Base-by-base conservation (phyloP, 92 coral and sea anemone genomes). In the Zoanthus gigantus region DNA sequence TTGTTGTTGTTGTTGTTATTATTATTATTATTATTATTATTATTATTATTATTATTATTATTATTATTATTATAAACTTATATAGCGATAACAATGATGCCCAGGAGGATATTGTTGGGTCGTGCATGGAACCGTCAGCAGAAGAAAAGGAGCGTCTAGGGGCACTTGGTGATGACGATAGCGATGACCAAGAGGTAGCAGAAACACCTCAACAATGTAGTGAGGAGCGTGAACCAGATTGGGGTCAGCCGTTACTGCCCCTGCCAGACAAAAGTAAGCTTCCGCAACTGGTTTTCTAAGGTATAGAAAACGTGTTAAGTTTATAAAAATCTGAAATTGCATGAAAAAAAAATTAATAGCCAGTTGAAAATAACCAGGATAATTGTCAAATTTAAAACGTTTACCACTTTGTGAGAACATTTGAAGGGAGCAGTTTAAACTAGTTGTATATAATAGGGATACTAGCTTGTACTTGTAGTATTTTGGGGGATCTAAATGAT, bases 91-190 rank as follows among this genome's bases (percentile, higher is more conserved):
- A 23, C 7, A 79, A 60, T 29, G 85, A 66, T 4, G 3, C 84
- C 63, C 74, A 61, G 71, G 84, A 80, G 72, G 84, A 80, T 17
- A 13, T 12, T 4, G 84, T 80, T 1, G 72, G 73, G 0, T 80
- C 84, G 8, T 42, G 73, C 48, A 28, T 80, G 32, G 84, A 81
- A 66, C 76, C 71, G 50, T 47, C 85, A 44, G 60, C 85, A 15
- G 85, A 81, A 45, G 85, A 66, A 32, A 81, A 42, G 31, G 85
- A 81, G 44, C 85, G 85, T 6, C 15, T 81, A 63, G 85, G 48
- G 13, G 75, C 74, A 81, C 44, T 81, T 66, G 75, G 75, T 14
- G 85, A 81, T 18, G 85, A 81, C 18, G 61, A 37, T 1, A 34
- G 54, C 1, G 44, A 66, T 18, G 57, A 46, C 28, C 45, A 66